Evolutionary conservation across 2,113 vertebrate genomes (phyloP).

Genomic region (Lamprotornis superbus): DNA sequence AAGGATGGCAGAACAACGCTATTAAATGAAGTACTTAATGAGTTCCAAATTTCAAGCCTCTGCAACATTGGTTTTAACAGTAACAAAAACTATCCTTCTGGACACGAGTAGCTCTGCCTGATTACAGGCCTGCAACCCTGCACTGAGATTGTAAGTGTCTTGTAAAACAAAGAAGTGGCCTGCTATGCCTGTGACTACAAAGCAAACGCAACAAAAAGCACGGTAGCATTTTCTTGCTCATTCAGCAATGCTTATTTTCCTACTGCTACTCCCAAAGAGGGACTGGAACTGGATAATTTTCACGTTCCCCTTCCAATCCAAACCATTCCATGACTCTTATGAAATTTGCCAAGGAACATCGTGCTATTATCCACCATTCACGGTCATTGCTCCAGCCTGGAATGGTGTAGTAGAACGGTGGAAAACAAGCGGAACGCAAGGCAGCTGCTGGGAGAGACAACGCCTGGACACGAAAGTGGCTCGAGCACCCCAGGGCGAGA

Average conservation of each 20-base stretch:
- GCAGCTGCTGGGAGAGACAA: too few species aligned
- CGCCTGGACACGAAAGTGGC: fast-evolving
- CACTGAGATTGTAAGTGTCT: fast-evolving
- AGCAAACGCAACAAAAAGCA: fast-evolving
- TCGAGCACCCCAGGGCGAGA: neutral
- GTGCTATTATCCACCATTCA: neutral
- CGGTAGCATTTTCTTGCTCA: neutral
- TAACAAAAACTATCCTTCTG: neutral
- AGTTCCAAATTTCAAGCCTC: neutral
- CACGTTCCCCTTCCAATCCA: neutral
- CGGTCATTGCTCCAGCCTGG: neutral
- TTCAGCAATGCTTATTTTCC: neutral
- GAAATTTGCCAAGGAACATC: too few species aligned
- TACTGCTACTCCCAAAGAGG: neutral
- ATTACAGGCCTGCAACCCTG: neutral
- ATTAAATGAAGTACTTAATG: neutral
- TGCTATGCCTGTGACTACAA: neutral
- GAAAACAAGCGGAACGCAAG: neutral
- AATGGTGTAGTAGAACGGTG: fast-evolving
- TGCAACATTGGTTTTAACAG: neutral
- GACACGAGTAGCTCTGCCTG: neutral
- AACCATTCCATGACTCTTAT: neutral
- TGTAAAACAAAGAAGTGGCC: neutral
- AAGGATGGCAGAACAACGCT: neutral
- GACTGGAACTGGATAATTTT: too few species aligned